Evolutionary conservation across 2,888 invertebrate genomes (phyloP).

Genomic region (Blomia tropicalis): DNA sequence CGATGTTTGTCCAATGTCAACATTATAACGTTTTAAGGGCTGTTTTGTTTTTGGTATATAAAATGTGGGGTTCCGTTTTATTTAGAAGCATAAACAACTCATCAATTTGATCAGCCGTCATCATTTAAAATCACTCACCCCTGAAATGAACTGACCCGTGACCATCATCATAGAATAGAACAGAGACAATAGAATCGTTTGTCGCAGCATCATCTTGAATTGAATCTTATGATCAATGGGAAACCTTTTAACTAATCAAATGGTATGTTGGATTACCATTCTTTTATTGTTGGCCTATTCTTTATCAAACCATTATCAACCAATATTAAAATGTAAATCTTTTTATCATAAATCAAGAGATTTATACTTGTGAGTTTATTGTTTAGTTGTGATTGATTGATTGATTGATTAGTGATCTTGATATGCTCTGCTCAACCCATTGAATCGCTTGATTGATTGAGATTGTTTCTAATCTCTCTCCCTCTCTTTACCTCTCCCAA

Average conservation of each 20-base stretch:
- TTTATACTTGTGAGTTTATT: neutral
- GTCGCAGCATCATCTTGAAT: neutral
- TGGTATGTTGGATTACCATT: neutral
- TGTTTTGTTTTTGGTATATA: too few relatives aligned
- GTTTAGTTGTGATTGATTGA: too few relatives aligned
- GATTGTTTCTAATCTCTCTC: too few relatives aligned
- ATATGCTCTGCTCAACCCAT: too few relatives aligned
- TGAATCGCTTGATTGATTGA: too few relatives aligned
- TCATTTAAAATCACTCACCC: too few relatives aligned
- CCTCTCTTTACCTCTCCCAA: too few relatives aligned
- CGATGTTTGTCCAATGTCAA: neutral
- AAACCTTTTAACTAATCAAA: neutral
- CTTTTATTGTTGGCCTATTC: neutral
- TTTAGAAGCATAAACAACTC: neutral
- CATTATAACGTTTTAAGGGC: constrained; percentile 4
- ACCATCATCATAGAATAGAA: neutral
- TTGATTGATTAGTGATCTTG: too few relatives aligned
- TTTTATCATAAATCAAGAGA: neutral
- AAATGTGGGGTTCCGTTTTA: neutral
- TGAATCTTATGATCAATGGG: too few relatives aligned
- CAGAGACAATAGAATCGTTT: neutral
- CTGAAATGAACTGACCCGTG: too few relatives aligned
- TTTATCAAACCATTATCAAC: neutral
- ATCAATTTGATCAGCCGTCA: neutral
- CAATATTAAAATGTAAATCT: neutral